Evolutionary conservation across 1,140 invertebrate species (phyloP).

Genomic region (Odontomachus brunneus): DNA sequence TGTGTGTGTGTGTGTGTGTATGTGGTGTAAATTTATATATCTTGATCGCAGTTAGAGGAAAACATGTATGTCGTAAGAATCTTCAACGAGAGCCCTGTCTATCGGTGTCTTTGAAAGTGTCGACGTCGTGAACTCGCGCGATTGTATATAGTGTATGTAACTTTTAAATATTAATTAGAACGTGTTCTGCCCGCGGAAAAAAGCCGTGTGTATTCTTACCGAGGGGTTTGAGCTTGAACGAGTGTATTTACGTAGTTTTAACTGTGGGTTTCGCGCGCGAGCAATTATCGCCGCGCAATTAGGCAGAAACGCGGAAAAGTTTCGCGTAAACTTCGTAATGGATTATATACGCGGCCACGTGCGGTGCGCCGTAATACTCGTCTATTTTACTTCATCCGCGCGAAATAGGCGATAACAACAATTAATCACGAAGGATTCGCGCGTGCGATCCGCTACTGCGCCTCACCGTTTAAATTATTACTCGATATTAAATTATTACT

Average conservation of each 20-base stretch:
- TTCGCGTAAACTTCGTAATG: slow-evolving; percentile 53
- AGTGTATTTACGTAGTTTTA: slow-evolving; percentile 29
- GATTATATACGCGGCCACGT: slow-evolving; percentile 31
- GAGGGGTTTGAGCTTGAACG: slow-evolving; percentile 48
- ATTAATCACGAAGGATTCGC: slow-evolving; percentile 60
- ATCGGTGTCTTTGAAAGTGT: slow-evolving; percentile 1
- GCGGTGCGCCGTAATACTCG: slow-evolving; percentile 22
- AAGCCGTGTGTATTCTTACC: slow-evolving; percentile 14
- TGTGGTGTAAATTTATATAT: slow-evolving; percentile 25
- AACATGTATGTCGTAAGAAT: not conserved
- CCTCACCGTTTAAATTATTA: slow-evolving; percentile 66
- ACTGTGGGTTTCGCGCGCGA: slow-evolving; percentile 34
- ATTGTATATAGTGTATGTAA: slow-evolving; percentile 27
- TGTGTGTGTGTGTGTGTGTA: not conserved
- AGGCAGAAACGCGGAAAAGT: slow-evolving; percentile 53
- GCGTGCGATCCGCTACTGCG: slow-evolving; percentile 18
- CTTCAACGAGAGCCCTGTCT: slow-evolving; percentile 8
- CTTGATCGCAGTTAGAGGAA: slow-evolving; percentile 20
- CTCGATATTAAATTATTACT: slow-evolving; percentile 73
- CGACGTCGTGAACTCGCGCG: not conserved
- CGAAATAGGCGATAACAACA: slow-evolving; percentile 47
- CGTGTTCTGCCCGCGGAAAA: not conserved
- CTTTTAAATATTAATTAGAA: slow-evolving; percentile 38
- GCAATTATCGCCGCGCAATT: slow-evolving; percentile 60
- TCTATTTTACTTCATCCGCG: slow-evolving; percentile 35